Base-by-base conservation (phyloP, 2,888 invertebrate species). In the Ochropleura leucogaster region DNA sequence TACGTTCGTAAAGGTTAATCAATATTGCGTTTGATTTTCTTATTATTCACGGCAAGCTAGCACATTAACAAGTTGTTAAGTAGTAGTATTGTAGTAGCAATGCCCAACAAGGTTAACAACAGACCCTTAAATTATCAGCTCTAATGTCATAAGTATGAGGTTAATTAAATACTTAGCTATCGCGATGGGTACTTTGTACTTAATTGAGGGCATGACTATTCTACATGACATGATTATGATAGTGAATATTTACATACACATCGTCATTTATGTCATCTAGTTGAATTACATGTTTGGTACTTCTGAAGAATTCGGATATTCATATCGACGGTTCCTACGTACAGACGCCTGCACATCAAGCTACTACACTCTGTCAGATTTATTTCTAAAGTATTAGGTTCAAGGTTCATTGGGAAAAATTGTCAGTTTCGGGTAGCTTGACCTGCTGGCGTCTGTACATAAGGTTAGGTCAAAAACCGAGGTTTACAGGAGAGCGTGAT, bases 141-240 rank as follows among this genome's bases (percentile, higher is more conserved):
- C 47, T 69, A 82, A 71, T 73, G 78, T 78, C 49, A 46, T 62
- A 46, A 66, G 30, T 57, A 69, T 57, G 66, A 66, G 68, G 72
- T 59, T 80, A 83, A 73, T 75, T 75, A 68, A 81, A 74, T 71
- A 77, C 44, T 78, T n/a, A 49, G 42, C 70, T 75, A 81, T 82
- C 79, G 63, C 14, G 53, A 66, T 65, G 72, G 18, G 60, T 63
- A 81, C 67, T 73, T 72, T 55, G 77, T 68, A 68, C 78, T 70
- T 65, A 14, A 77, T 72, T 68, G 63, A 70, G 49, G 49, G 59
- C 55, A 72, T 74, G 67, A 53, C n/a, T 59, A 51, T 66, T 60
- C 55, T 64, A 20, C 57, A 18, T 65, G 55, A 20, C 51, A 47
- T 12, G 40, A 47, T 44, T 59, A 72, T 49, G 42, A 69, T 71